Base-by-base conservation (phyloP, 2,797 vertebrate species). In the Florisuga fusca region DNA sequence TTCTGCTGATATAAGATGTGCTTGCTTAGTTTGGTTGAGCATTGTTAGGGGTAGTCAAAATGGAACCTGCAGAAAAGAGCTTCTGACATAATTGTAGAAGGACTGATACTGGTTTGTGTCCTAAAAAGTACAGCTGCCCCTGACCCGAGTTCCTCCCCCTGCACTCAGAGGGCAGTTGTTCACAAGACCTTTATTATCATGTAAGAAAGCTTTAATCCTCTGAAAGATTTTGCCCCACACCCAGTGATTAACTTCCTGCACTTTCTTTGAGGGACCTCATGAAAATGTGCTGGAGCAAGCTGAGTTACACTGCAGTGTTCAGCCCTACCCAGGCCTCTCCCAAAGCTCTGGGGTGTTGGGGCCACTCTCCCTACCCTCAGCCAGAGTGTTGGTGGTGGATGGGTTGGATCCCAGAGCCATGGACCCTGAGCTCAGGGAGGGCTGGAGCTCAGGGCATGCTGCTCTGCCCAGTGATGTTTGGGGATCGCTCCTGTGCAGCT, bases 171-270 rank as follows among this genome's bases (percentile, higher is more conserved):
- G 69, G 69, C 85, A 95, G 92, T 87, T 94, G 76, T 80, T 88
- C 34, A 27, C 38, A 46, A 87, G 76, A 72, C 71, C 26, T 81
- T 59, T 81, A 83, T 91, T 84, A 86, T 50, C 43, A 2, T 26
- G 33, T 94, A 81, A 92, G 58, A 41, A 82, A 72, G 51, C 58
- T 88, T 84, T 94, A 94, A 95, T 95, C 91, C 67, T 69, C 67
- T 7, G 48, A 41, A 61, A 91, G 74, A 90, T 67, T 81, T 84
- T 88, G 33, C 38, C 59, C 76, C 79, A 29, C 27, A 1, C 83
- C 73, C 91, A 88, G 66, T 0, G 10, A 91, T 92, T 91, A 89
- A 91, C 53, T 87, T 84, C 84, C 63, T 54, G 62, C 31, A 6
- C 85, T 84, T 69, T 41, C 64, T 54, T 36, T 27, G 53, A 57